Conservation (phyloP, 2,113 vertebrate species). For the Phrynosoma platyrhinos region DNA sequence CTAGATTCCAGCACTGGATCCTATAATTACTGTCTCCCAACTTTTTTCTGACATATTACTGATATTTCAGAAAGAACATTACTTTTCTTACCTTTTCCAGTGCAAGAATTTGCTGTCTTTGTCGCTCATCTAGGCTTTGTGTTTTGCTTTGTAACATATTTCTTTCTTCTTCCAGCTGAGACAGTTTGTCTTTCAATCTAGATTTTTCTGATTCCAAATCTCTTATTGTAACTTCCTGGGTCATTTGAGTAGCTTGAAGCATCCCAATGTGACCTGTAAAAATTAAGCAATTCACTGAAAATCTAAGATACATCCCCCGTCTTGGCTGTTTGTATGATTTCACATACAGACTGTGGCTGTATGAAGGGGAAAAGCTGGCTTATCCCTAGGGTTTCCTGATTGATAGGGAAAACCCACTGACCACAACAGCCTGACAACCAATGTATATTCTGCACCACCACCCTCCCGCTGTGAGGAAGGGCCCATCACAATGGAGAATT, state of each 20-base stretch:
- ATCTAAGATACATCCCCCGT: constrained; percentile 4
- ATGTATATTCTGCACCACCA: too few relatives aligned
- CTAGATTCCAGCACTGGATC: neutral
- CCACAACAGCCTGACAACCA: too few relatives aligned
- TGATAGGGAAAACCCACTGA: too few relatives aligned
- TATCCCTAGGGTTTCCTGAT: too few relatives aligned
- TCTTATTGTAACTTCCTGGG: constrained; percentile 95
- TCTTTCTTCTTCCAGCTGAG: constrained; percentile 92
- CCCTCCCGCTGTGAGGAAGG: too few relatives aligned
- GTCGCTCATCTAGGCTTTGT: constrained; percentile 90
- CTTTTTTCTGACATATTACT: neutral
- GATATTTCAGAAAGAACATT: neutral
- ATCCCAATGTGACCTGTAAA: constrained; percentile 94
- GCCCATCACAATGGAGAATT: too few relatives aligned
- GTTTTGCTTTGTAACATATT: constrained; percentile 89
- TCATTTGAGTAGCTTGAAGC: constrained; percentile 97
- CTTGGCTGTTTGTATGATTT: neutral
- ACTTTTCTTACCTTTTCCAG: constrained; percentile 88
- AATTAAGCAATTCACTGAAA: constrained; percentile 49
- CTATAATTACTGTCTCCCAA: constrained; percentile 18
- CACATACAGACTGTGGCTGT: neutral
- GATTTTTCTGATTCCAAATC: constrained; percentile 97
- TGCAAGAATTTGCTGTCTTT: constrained; percentile 90
- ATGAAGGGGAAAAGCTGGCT: too few relatives aligned
- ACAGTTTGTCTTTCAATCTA: constrained; percentile 91